Conservation (phyloP, 2,113 vertebrate genomes). For the Mesitornis unicolor region DNA sequence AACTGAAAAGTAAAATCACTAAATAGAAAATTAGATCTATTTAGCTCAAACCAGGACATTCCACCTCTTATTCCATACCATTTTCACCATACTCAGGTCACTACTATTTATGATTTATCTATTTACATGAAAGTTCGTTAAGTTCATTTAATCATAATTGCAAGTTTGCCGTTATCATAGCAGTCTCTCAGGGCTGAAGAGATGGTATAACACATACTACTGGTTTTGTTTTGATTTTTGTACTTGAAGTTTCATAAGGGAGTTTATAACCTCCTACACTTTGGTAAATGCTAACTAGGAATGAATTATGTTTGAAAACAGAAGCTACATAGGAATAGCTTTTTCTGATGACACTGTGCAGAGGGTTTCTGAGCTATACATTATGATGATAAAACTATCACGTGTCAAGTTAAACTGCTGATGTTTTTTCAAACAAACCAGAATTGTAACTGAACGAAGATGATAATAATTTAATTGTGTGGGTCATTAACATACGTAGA, state of each 20-base stretch:
- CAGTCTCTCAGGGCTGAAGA: no score
- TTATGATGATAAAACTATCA: neutral
- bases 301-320: neutral
- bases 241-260: neutral
- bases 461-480: neutral
- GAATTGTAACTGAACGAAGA: neutral
- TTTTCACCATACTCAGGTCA: no score
- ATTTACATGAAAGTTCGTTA: no score
- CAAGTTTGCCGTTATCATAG: no score
- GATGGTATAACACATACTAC: neutral
- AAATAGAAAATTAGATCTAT: no score
- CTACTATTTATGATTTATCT: no score
- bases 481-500: neutral
- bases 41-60: no score
- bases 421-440: neutral
- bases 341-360: neutral
- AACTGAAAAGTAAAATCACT: no score
- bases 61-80: no score
- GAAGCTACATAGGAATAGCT: neutral
- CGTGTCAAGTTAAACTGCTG: neutral
- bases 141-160: no score
- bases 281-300: neutral
- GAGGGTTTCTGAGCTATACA: neutral
- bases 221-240: no score
- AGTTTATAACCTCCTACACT: neutral